phyloP scores from a whole-genome alignment of 2,888 invertebrate species.

The Agrochola lychnidis region DNA sequence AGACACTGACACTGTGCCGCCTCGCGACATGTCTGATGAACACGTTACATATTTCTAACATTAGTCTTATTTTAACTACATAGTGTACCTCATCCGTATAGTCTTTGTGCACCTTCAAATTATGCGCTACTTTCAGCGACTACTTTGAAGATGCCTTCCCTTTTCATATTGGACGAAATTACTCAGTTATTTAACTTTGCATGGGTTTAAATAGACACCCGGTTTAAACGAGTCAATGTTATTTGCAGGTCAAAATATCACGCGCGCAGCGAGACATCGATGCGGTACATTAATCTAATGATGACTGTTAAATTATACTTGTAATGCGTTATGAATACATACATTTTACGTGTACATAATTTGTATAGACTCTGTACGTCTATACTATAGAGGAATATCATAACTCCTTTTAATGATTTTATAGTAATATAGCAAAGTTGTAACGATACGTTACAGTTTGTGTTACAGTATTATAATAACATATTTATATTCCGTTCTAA shows the following conservation, averaged over 20 bases:
- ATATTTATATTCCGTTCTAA: slow-evolving; percentile 59
- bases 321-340: slow-evolving; percentile 50
- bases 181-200: slow-evolving; percentile 42
- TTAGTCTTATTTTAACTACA: slow-evolving; percentile 52
- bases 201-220: slow-evolving; percentile 55
- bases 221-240: slow-evolving; percentile 60
- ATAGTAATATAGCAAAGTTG: slow-evolving; percentile 62
- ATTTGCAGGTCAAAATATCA: slow-evolving; percentile 95
- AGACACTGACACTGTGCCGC: slow-evolving; percentile 39
- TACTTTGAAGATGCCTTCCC: slow-evolving; percentile 49
- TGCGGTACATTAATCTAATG: slow-evolving; percentile 89
- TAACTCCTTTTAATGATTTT: slow-evolving; percentile 54
- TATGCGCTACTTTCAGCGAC: slow-evolving; percentile 37
- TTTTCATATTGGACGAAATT: slow-evolving; percentile 34
- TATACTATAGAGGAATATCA: slow-evolving; percentile 30
- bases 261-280: slow-evolving; percentile 98
- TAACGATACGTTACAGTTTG: slow-evolving; percentile 65
- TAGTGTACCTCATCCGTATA: slow-evolving; percentile 62
- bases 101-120: slow-evolving; percentile 55
- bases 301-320: slow-evolving; percentile 52
- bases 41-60: slow-evolving; percentile 42
- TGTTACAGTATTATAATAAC: slow-evolving; percentile 73
- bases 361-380: slow-evolving; percentile 18
- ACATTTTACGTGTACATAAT: slow-evolving; percentile 50
- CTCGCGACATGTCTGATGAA: slow-evolving; percentile 6